Conservation (phyloP, 35 echinoderm and acorn worm genomes). For the Chiridota heheva region DNA sequence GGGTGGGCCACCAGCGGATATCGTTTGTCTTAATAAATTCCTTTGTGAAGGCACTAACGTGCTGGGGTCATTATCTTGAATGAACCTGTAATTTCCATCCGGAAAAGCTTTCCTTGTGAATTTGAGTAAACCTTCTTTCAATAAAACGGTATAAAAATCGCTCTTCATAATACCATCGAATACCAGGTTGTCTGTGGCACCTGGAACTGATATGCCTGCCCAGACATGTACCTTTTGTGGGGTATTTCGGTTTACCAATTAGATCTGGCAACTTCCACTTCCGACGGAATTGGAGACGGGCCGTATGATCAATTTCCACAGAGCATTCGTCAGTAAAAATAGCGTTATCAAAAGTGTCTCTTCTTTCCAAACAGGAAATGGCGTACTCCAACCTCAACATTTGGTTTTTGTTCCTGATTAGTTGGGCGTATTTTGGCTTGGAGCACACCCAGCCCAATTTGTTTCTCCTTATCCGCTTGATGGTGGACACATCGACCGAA, state of each 20-base stretch:
- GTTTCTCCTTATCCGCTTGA: slow-evolving; percentile 26
- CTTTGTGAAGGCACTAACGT: slow-evolving; percentile 20
- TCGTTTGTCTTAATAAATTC: neutral
- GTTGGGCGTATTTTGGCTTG: slow-evolving; percentile 42
- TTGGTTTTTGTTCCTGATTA: slow-evolving; percentile 32
- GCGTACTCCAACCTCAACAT: neutral
- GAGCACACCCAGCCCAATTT: slow-evolving; percentile 19
- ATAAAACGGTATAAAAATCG: slow-evolving; percentile 44
- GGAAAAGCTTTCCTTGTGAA: slow-evolving; percentile 52
- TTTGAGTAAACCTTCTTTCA: slow-evolving; percentile 43
- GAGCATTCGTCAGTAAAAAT: slow-evolving; percentile 61
- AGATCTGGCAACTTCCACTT: neutral
- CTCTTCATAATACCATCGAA: slow-evolving; percentile 70
- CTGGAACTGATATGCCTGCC: slow-evolving; percentile 45
- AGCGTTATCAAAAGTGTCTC: slow-evolving; percentile 37
- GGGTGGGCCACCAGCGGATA: slow-evolving; percentile 60
- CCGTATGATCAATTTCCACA: slow-evolving; percentile 21
- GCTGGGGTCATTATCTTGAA: slow-evolving; percentile 77
- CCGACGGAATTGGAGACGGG: neutral
- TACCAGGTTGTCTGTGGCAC: slow-evolving; percentile 49
- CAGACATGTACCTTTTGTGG: slow-evolving; percentile 58
- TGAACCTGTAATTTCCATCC: slow-evolving; percentile 26
- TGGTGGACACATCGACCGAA: neutral
- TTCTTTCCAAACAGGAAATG: neutral
- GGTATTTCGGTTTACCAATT: slow-evolving; percentile 56